Percentiles rank a stretch among this genome's conserved stretches.
phyloP scores from a whole-genome alignment of 2,888 invertebrate genomes.

The Ochlodes sylvanus region DNA sequence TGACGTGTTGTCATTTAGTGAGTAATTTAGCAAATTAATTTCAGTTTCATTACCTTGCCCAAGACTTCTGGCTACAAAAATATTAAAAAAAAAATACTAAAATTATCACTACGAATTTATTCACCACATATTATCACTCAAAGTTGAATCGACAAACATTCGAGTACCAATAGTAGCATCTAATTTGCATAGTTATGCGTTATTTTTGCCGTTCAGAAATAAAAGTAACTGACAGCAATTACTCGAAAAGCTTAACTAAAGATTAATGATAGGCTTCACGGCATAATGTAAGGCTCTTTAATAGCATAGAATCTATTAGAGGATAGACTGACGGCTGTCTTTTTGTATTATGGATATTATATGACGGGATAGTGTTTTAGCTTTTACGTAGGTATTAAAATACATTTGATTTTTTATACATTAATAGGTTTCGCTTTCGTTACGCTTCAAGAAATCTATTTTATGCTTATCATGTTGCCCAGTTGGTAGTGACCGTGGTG shows the following conservation, averaged over 20 bases:
- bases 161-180: slow-evolving; percentile 11
- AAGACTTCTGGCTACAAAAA: too few species aligned
- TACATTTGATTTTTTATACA: background rate
- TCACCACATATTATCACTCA: background rate
- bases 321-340: slow-evolving; percentile 13
- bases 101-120: too few species aligned
- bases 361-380: background rate
- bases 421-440: too few species aligned
- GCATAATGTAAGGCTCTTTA: slow-evolving; percentile 17
- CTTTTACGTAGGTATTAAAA: slow-evolving; percentile 1
- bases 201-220: slow-evolving; percentile 39
- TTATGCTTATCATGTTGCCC: too few species aligned
- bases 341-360: slow-evolving; percentile 9
- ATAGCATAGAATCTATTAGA: slow-evolving; percentile 18
- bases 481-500: too few species aligned
- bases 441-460: too few species aligned
- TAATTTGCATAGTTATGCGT: slow-evolving; percentile 39
- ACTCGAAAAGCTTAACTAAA: slow-evolving; percentile 23
- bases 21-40: too few species aligned
- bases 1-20: too few species aligned
- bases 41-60: too few species aligned
- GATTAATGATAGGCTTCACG: slow-evolving; percentile 27
- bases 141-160: background rate
- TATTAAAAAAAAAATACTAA: too few species aligned
- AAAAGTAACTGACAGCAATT: slow-evolving; percentile 31